These are phyloP conservation scores for Acholoe squamosa DNA, from an alignment of 2,888 invertebrate species.

Conservation along the genomic window DNA sequence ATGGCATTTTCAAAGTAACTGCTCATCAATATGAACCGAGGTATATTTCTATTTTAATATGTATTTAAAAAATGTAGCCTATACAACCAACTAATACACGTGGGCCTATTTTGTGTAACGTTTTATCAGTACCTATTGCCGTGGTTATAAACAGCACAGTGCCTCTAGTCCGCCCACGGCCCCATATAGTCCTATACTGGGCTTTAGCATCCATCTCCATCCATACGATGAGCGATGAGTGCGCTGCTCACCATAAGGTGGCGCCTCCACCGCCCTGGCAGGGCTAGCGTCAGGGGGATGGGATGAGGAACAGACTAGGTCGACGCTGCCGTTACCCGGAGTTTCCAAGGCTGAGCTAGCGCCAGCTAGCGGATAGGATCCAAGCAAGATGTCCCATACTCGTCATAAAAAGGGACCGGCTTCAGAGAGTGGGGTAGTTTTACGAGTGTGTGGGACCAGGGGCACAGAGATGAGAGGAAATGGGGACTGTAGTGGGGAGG, in stretches of 20 bases:
- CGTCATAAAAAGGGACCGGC: constrained; percentile 44
- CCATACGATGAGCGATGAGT: not conserved
- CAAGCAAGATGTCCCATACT: constrained; percentile 38
- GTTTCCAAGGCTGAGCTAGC: not conserved
- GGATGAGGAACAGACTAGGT: not conserved
- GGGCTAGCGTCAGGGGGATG: not conserved
- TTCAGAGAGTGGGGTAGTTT: not conserved
- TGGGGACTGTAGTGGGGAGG: too few relatives aligned
- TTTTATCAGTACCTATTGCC: too few relatives aligned
- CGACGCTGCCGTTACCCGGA: not conserved
- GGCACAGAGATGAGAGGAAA: too few relatives aligned
- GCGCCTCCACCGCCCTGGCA: not conserved
- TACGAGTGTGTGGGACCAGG: not conserved
- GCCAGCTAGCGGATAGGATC: constrained; percentile 16
- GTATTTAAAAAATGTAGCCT: too few relatives aligned
- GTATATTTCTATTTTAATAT: too few relatives aligned
- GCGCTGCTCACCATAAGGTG: not conserved
- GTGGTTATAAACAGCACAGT: too few relatives aligned
- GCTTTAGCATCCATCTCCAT: not conserved
- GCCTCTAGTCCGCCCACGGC: too few relatives aligned
- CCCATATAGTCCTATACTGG: too few relatives aligned
- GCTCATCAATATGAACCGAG: too few relatives aligned
- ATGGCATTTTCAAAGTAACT: too few relatives aligned
- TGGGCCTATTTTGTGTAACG: too few relatives aligned
- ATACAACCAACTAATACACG: too few relatives aligned